Evolutionary conservation across 2,113 vertebrate species (phyloP).

Genomic region (Hemichromis elongatus): DNA sequence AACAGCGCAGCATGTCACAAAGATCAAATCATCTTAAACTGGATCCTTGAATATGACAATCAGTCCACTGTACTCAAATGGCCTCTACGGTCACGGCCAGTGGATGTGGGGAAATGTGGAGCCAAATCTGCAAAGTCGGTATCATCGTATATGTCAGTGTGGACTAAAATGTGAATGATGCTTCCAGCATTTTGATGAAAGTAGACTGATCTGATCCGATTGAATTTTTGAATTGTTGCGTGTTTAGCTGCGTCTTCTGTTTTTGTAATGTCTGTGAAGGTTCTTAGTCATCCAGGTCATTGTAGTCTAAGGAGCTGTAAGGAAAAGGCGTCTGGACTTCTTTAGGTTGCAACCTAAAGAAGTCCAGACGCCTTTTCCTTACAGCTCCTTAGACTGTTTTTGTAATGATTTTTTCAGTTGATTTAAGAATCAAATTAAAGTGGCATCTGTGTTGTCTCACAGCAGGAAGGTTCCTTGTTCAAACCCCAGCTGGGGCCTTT

Average conservation of each 20-base stretch:
- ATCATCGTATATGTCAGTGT: background rate
- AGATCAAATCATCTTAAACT: background rate
- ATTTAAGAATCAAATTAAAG: background rate
- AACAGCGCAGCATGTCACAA: background rate
- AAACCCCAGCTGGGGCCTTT: no score
- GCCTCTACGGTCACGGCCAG: background rate
- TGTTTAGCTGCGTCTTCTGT: background rate
- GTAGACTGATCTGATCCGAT: background rate
- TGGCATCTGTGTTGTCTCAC: background rate
- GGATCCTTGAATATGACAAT: background rate
- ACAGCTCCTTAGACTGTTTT: no score
- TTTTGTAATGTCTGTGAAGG: background rate
- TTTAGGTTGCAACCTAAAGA: no score
- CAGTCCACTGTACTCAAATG: background rate
- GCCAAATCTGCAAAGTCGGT: background rate
- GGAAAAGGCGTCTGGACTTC: no score
- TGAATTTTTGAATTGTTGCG: background rate
- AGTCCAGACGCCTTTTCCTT: no score
- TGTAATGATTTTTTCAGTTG: background rate
- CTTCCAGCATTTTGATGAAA: background rate
- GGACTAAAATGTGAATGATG: background rate
- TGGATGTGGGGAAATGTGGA: background rate
- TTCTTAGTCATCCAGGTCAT: no score
- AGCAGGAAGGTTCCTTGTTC: background rate
- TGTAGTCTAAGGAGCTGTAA: no score